A percentile compares a stretch with the other conserved stretches of the same genome.
Conservation (phyloP, 2,797 vertebrate genomes). For the Ciconia nigra region DNA sequence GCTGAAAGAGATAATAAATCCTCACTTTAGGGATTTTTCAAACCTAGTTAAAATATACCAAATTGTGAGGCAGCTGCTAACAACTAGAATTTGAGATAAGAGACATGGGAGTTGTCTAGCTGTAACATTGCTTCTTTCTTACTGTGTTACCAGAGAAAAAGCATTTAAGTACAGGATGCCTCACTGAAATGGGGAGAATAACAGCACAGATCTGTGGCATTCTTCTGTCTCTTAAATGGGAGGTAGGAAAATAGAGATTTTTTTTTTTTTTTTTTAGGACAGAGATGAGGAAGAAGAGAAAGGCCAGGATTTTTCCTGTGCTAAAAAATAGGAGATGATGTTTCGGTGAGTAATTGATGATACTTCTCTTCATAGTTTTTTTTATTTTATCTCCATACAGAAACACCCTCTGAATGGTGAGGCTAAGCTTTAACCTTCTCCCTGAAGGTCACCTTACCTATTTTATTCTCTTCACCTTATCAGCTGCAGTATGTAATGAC, state of each 20-base stretch:
- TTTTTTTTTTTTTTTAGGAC: neutral
- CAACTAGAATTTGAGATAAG: neutral
- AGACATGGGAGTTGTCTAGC: neutral
- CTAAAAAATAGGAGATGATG: neutral
- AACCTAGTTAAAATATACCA: neutral
- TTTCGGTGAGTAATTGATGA: neutral
- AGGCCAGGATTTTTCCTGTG: neutral
- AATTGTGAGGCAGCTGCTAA: neutral
- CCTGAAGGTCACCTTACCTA: neutral
- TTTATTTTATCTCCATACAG: neutral
- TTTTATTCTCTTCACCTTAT: conserved; percentile 11
- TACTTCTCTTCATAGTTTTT: neutral
- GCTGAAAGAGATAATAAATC: conserved; percentile 1
- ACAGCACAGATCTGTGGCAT: neutral
- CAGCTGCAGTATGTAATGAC: neutral
- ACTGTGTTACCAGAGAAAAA: neutral
- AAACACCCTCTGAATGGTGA: neutral
- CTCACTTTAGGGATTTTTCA: conserved; percentile 11
- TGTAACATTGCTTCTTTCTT: neutral
- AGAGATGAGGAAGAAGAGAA: neutral
- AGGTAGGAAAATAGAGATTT: neutral
- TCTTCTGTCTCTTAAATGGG: neutral
- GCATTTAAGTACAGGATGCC: neutral
- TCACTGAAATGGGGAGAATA: neutral
- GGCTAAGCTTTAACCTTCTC: neutral